Base-by-base conservation (phyloP, 2,113 vertebrate genomes). In the Paramormyrops kingsleyae region DNA sequence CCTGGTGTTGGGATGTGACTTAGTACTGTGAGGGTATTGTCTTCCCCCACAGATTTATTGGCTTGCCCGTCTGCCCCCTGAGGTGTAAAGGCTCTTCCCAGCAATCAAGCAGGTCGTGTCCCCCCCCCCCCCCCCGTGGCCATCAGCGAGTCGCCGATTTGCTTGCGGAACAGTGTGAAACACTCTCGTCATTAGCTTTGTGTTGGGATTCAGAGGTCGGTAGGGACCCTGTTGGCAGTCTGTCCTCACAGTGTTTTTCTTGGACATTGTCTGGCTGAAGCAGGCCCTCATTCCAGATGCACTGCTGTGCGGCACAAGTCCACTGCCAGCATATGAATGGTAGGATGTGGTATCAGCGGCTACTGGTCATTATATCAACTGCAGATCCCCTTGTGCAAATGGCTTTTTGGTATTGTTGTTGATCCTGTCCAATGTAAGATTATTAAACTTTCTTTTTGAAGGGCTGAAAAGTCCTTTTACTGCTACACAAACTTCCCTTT, bases 1-100 rank as follows among this genome's bases (percentile, higher is more conserved):
- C 91, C 70, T 87, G 91, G 89, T 90, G 80, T 92, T 90, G 90
- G 44, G 77, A 94, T 93, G 94, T 92, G 93, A 95, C 92, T 92
- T 92, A 92, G 92, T 90, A 93, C 95, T 96, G 95, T 94, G 90
- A 91, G 88, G 86, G 83, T 15, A 95, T 95, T 94, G 95, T 95
- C 96, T 92, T 92, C 90, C 77, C 92, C n/a, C 27, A 13, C 62
- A 70, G 62, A 27, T 70, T 70, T 70, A 70, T 70, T 70, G 62
- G 62, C 62, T 70, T 91, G 83, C 93, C 21, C 94, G 94, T 95
- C 90, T 88, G 91, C 89, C 83, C 53, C 15, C 74, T 35, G 31
- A 39, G 35, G 31, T 80, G 74, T 42, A 80, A 77, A 77, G 70
- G 35, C 70, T 77, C 70, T 77, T 2, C 13, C 5, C 31, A 77